Conservation (phyloP, 2,797 vertebrate species). For the Nyctibius grandis region DNA sequence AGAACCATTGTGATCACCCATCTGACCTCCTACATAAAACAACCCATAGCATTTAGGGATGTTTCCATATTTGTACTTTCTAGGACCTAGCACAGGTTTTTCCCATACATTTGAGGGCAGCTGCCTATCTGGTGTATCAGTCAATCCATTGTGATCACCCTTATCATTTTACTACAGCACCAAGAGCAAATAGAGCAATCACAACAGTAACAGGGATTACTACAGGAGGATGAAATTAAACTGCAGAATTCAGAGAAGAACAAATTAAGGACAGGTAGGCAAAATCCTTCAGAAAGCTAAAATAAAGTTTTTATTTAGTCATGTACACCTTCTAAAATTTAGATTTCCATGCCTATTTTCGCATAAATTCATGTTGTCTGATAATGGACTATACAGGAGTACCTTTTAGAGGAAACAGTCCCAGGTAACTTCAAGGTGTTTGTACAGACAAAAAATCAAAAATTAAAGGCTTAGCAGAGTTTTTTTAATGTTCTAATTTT, state of each 20-base stretch:
- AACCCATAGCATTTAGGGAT: background rate
- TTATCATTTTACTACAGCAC: background rate
- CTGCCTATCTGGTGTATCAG: background rate
- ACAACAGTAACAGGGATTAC: background rate
- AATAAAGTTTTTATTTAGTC: background rate
- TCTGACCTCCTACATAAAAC: background rate
- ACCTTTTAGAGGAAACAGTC: background rate
- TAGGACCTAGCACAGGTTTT: background rate
- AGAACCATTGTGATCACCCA: background rate
- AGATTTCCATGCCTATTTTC: background rate
- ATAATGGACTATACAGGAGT: background rate
- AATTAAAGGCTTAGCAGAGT: background rate
- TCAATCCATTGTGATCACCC: background rate
- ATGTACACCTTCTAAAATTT: background rate
- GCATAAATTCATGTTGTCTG: background rate
- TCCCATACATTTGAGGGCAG: background rate
- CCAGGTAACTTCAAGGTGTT: background rate
- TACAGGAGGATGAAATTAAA: background rate
- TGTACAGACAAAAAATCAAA: background rate
- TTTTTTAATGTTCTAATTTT: background rate
- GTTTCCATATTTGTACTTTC: background rate
- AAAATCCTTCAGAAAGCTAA: background rate
- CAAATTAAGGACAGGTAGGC: background rate
- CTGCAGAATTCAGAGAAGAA: background rate
- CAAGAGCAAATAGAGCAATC: background rate